Percentiles rank a stretch among this genome's conserved stretches.
Conservation (phyloP, 2,797 vertebrate species). For the Gymnodraco acuticeps region DNA sequence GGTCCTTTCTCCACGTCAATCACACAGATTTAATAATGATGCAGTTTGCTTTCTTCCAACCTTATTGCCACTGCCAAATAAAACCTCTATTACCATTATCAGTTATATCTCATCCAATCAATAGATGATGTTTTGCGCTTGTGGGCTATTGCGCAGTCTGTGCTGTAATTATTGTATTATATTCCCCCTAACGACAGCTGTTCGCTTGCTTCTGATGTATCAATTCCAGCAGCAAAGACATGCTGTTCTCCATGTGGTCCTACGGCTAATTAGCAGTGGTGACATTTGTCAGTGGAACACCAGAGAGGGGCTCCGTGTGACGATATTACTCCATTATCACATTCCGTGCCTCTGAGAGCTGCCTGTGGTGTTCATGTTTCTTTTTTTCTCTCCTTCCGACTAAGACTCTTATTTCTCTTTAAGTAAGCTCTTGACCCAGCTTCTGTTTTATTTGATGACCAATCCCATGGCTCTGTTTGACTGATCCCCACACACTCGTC, state of each 20-base stretch:
- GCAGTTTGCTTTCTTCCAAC: conserved; percentile 1
- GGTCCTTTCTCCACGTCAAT: not conserved
- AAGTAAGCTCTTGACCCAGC: conserved; percentile 10
- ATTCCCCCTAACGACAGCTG: conserved; percentile 55
- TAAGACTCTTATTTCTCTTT: conserved; percentile 11
- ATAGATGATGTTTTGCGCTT: conserved; percentile 17
- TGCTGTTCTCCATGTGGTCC: conserved; percentile 60
- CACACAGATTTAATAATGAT: not conserved
- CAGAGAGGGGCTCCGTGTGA: conserved; percentile 42
- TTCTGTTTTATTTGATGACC: conserved; percentile 14
- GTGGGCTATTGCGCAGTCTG: conserved; percentile 32
- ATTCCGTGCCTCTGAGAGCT: conserved; percentile 32
- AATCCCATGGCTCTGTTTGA: not conserved
- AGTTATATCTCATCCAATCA: conserved; percentile 31
- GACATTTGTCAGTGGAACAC: conserved; percentile 41
- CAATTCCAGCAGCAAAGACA: conserved; percentile 59
- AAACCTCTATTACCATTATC: not conserved
- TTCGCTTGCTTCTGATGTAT: conserved; percentile 61
- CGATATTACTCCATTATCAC: conserved; percentile 51
- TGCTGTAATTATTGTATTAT: conserved; percentile 59
- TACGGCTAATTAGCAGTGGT: conserved; percentile 67
- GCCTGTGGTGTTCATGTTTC: conserved; percentile 18
- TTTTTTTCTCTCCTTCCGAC: not conserved
- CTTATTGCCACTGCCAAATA: not conserved
- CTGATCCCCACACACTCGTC: conserved; percentile 8